Evolutionary conservation across 2,113 vertebrate species (phyloP).

Genomic region (Picathartes gymnocephalus): DNA sequence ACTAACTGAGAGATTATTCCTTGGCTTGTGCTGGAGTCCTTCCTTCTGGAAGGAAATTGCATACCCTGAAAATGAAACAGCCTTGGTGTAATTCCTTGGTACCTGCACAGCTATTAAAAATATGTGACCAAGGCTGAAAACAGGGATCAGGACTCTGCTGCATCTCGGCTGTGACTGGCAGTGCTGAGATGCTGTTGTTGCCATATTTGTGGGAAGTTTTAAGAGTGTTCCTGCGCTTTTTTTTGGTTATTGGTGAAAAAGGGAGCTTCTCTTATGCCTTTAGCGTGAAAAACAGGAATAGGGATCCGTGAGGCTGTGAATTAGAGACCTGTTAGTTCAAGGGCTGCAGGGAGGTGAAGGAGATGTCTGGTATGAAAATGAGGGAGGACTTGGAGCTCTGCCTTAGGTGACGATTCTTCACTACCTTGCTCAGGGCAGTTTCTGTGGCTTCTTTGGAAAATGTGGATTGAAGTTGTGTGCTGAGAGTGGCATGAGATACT

Average conservation of each 20-base stretch:
- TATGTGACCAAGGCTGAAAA: background rate
- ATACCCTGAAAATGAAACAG: background rate
- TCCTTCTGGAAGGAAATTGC: background rate
- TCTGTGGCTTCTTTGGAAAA: background rate
- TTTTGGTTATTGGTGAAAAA: background rate
- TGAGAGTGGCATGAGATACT: rapidly evolving
- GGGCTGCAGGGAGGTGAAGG: background rate
- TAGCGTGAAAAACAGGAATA: background rate
- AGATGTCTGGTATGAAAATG: background rate
- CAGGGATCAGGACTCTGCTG: background rate
- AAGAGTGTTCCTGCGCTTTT: background rate
- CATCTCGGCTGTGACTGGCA: background rate
- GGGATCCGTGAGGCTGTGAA: background rate
- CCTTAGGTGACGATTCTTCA: rapidly evolving
- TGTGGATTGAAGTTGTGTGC: rapidly evolving
- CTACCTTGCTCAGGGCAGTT: background rate
- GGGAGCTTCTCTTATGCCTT: background rate
- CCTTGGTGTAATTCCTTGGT: rapidly evolving
- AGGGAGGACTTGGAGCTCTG: background rate
- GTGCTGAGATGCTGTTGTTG: rapidly evolving
- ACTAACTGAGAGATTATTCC: background rate
- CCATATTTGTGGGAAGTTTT: rapidly evolving
- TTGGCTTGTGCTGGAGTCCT: background rate
- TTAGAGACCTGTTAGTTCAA: background rate
- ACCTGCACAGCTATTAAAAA: background rate